Evolutionary conservation across 23 tunicate genomes (phyloP).

Genomic region (Pegea sp.): DNA sequence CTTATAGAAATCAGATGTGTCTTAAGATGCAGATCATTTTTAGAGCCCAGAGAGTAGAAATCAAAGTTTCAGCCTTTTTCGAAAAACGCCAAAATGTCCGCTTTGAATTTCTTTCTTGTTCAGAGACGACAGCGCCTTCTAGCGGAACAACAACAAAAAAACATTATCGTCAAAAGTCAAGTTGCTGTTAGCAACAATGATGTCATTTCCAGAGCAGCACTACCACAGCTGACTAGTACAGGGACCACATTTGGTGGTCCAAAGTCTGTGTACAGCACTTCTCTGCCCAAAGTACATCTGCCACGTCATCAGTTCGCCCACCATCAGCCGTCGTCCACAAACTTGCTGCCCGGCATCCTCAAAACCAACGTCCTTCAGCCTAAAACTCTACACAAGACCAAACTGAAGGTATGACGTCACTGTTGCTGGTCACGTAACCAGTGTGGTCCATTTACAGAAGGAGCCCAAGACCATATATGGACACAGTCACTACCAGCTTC

Average conservation of each 20-base stretch:
- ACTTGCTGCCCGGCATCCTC: conserved; percentile 61
- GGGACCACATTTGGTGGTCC: conserved; percentile 41
- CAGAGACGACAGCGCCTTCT: conserved; percentile 84
- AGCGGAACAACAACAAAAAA: conserved; percentile 45
- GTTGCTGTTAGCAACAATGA: conserved; percentile 19
- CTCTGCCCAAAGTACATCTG: conserved; percentile 74
- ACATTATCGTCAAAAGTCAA: no score
- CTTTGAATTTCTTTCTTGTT: neutral
- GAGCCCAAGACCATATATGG: conserved; percentile 72
- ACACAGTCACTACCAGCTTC: conserved; percentile 81
- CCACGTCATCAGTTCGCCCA: conserved; percentile 40
- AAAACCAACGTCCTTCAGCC: conserved; percentile 60
- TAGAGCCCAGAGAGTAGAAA: no score
- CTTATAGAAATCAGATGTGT: no score
- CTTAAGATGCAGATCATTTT: no score
- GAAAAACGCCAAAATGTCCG: neutral
- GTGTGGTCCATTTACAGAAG: neutral
- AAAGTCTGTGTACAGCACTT: conserved; percentile 28
- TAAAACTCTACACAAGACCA: conserved; percentile 52
- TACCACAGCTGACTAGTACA: conserved; percentile 30
- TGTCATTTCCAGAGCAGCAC: conserved; percentile 6
- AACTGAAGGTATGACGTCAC: conserved; percentile 66
- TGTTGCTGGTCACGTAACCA: no score
- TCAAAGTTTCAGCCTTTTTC: no score
- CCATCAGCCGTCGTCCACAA: conserved; percentile 22